Conservation (phyloP, 2,113 vertebrate genomes). For the Tylochromis polylepis region DNA sequence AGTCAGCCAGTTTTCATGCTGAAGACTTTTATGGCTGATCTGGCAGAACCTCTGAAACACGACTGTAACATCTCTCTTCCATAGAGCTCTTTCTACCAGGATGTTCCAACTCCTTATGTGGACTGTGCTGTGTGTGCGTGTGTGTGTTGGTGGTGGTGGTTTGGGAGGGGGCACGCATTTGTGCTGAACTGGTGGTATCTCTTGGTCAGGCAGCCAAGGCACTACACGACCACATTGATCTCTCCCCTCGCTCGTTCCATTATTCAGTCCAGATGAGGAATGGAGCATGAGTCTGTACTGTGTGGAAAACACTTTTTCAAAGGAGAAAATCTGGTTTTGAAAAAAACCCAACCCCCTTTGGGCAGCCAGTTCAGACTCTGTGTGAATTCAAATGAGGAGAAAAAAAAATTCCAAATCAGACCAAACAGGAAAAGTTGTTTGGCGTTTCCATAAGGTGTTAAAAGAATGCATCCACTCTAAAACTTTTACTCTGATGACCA, state of each 20-base stretch:
- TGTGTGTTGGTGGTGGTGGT: neutral
- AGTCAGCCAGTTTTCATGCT: slow-evolving; percentile 51
- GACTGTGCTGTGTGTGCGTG: neutral
- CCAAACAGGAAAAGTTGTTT: slow-evolving; percentile 37
- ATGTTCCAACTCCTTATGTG: slow-evolving; percentile 32
- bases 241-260: slow-evolving; percentile 21
- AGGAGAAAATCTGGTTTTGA: slow-evolving; percentile 73
- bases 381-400: slow-evolving; percentile 22
- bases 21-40: slow-evolving; percentile 65
- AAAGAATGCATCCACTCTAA: neutral
- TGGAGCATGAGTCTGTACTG: slow-evolving; percentile 43
- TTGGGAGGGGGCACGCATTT: neutral
- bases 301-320: slow-evolving; percentile 75
- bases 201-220: slow-evolving; percentile 48
- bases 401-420: slow-evolving; percentile 34
- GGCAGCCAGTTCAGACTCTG: slow-evolving; percentile 26
- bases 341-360: neutral
- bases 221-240: slow-evolving; percentile 46
- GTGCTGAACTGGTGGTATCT: slow-evolving; percentile 25
- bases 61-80: slow-evolving; percentile 59
- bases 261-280: slow-evolving; percentile 76
- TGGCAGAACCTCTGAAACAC: slow-evolving; percentile 64
- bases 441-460: slow-evolving; percentile 8
- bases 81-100: slow-evolving; percentile 20
- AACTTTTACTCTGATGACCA: neutral